Percentiles rank a stretch among this genome's conserved stretches.
phyloP scores from a whole-genome alignment of 1,140 invertebrate genomes.

The Gyrodactylus salaris region DNA sequence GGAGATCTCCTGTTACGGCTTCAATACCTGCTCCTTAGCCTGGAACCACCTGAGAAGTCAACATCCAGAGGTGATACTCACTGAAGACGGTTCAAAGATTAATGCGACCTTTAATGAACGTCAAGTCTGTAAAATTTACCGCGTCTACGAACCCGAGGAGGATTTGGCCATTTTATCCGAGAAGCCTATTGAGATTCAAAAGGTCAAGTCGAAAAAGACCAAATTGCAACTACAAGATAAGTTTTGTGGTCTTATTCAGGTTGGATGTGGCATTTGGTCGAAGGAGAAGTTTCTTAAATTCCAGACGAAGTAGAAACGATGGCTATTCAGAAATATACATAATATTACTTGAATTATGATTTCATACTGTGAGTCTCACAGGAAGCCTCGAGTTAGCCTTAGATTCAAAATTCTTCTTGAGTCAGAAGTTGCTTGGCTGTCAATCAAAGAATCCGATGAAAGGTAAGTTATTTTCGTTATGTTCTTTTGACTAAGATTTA shows the following conservation, averaged over 20 bases:
- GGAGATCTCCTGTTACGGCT: neutral
- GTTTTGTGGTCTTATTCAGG: neutral
- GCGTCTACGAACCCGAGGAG: neutral
- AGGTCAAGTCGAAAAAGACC: neutral
- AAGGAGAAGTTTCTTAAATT: no score
- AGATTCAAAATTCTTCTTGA: no score
- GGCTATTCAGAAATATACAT: no score
- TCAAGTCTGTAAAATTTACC: neutral
- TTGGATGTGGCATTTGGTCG: neutral
- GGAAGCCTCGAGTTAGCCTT: no score
- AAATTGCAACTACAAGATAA: neutral
- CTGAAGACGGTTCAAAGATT: neutral
- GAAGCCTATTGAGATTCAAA: neutral
- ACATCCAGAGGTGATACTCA: neutral
- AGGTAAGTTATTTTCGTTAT: no score
- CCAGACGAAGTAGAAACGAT: no score
- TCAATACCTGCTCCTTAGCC: neutral
- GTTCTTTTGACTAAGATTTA: no score
- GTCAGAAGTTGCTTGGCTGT: no score
- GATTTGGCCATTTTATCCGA: neutral
- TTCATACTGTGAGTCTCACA: no score
- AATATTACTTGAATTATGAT: no score
- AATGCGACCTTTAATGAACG: neutral
- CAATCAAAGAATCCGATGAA: no score
- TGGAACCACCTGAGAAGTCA: neutral